phyloP scores from a whole-genome alignment of 23 tunicate genomes.

The Halocynthia roretzi region DNA sequence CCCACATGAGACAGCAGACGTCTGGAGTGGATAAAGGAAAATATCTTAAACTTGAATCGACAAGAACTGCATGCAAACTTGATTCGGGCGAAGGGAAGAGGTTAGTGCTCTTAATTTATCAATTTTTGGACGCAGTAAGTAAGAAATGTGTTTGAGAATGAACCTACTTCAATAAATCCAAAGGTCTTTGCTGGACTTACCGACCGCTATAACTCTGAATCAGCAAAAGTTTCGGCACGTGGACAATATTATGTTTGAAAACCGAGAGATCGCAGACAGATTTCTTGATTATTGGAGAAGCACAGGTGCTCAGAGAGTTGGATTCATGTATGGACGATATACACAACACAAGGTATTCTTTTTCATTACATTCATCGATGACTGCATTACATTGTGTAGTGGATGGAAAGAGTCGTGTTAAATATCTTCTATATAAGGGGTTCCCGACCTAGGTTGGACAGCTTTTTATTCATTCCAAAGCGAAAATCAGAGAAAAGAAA shows the following conservation, averaged over 20 bases:
- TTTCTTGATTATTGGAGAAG: slow-evolving; percentile 78
- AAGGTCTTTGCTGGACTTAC: slow-evolving; percentile 50
- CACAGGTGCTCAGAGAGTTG: slow-evolving; percentile 75
- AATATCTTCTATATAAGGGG: no score
- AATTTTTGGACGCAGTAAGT: no score
- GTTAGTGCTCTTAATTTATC: not conserved
- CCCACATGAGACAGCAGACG: slow-evolving; percentile 85
- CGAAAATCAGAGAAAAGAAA: not conserved
- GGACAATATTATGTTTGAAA: slow-evolving; percentile 89
- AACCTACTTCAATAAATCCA: no score
- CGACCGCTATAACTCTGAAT: slow-evolving; percentile 84
- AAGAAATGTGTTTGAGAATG: no score
- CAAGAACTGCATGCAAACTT: slow-evolving; percentile 63
- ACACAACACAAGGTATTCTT: slow-evolving; percentile 23
- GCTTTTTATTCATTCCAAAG: not conserved
- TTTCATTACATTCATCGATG: not conserved
- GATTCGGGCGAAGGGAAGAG: slow-evolving; percentile 33
- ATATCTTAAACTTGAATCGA: slow-evolving; percentile 67
- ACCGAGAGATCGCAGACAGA: slow-evolving; percentile 79
- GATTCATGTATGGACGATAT: slow-evolving; percentile 74
- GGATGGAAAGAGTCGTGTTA: no score
- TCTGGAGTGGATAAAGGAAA: slow-evolving; percentile 94
- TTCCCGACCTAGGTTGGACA: no score
- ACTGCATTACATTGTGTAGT: not conserved
- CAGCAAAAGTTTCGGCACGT: slow-evolving; percentile 88